A percentile compares a stretch with the other conserved stretches of the same genome.
phyloP scores from a whole-genome alignment of 2,797 vertebrate genomes.

The Macrochelys suwanniensis region DNA sequence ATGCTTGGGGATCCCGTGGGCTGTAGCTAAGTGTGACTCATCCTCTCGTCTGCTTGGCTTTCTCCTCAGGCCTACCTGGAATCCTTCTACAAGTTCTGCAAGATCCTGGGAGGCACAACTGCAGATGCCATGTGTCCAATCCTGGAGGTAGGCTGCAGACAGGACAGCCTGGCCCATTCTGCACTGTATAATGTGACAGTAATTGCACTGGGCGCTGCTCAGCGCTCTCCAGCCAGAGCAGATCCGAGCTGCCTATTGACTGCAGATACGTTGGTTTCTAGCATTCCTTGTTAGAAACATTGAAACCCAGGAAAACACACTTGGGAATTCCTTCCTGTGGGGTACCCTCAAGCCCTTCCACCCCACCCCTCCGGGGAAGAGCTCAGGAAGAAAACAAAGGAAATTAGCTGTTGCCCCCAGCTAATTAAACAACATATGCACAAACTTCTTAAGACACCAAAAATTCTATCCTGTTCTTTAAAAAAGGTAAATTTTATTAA shows the following conservation, averaged over 20 bases:
- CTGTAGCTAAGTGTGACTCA: neutral
- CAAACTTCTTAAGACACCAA: no score
- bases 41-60: neutral
- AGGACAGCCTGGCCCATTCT: neutral
- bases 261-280: neutral
- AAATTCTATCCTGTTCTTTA: no score
- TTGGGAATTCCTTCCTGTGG: no score
- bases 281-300: no score
- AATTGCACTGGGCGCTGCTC: no score
- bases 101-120: conserved; percentile 93
- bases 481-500: no score
- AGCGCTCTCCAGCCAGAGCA: neutral
- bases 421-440: no score
- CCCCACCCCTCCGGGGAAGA: no score
- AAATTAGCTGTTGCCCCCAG: no score
- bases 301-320: no score
- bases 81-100: conserved; percentile 99
- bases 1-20: neutral
- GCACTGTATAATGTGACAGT: neutral
- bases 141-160: conserved; percentile 88
- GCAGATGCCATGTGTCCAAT: conserved; percentile 99
- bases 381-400: no score
- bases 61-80: conserved; percentile 93
- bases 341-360: no score
- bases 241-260: neutral